Percentiles rank a stretch among this genome's conserved stretches.
Conservation (phyloP, 2,797 vertebrate genomes). For the Myotis daubentonii region DNA sequence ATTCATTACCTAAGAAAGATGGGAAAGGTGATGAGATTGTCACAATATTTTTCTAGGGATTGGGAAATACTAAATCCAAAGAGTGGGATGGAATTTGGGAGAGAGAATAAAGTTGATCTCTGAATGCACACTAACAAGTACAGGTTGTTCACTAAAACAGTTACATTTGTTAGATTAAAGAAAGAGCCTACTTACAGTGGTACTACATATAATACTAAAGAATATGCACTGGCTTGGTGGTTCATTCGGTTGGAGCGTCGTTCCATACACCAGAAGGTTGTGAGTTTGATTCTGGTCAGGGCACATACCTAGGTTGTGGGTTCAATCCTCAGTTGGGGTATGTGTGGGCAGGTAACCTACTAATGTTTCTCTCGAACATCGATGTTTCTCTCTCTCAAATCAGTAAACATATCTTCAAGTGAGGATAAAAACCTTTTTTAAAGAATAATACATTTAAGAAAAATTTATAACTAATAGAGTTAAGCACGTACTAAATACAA, state of each 20-base stretch:
- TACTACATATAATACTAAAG: background rate
- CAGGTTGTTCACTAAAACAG: background rate
- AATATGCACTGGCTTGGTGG: background rate
- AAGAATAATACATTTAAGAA: slow-evolving; percentile 37
- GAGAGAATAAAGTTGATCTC: background rate
- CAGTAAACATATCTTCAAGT: no score
- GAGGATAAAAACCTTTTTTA: background rate
- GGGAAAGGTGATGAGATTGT: background rate
- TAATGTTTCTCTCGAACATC: no score
- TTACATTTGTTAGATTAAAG: background rate
- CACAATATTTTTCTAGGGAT: background rate
- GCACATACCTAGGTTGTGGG: background rate
- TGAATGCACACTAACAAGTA: background rate
- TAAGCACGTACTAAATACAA: background rate
- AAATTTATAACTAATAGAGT: background rate
- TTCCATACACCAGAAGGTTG: background rate
- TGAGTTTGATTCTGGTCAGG: background rate
- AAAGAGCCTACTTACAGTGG: background rate
- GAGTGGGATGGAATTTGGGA: background rate
- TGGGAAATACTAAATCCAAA: background rate
- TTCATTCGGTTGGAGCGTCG: background rate
- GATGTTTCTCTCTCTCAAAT: no score
- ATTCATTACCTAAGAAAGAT: background rate
- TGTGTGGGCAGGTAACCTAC: background rate
- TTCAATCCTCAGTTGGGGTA: background rate